Conservation (phyloP, 2,888 invertebrate genomes). For the Troides aeacus region DNA sequence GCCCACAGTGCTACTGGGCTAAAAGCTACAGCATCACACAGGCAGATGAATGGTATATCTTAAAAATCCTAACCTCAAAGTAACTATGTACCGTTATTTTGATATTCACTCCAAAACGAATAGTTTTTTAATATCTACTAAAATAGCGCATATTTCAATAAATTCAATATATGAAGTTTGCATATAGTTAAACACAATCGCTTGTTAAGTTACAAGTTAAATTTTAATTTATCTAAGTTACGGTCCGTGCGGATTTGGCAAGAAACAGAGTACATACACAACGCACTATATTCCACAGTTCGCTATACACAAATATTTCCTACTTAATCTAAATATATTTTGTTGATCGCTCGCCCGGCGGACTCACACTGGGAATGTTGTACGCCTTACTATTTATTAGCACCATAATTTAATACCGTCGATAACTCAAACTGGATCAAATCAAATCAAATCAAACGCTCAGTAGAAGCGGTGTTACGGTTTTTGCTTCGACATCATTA, state of each 20-base stretch:
- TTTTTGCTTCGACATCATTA: neutral
- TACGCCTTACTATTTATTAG: conserved; percentile 27
- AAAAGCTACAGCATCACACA: too few species aligned
- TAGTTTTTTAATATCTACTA: neutral
- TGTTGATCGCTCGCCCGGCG: neutral
- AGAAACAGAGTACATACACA: conserved; percentile 15
- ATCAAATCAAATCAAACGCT: neutral
- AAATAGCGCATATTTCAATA: neutral
- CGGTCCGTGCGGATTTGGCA: conserved; percentile 1
- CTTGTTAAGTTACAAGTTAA: neutral
- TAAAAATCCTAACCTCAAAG: too few species aligned
- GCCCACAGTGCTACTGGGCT: too few species aligned
- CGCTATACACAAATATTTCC: neutral
- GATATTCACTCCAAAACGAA: too few species aligned
- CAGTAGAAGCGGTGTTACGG: neutral
- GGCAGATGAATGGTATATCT: too few species aligned
- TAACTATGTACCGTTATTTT: too few species aligned
- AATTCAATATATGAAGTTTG: neutral
- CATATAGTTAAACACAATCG: neutral
- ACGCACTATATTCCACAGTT: neutral
- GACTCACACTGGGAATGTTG: conserved; percentile 15
- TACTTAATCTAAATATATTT: neutral
- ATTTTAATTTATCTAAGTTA: neutral
- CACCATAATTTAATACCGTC: conserved; percentile 26
- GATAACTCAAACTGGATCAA: neutral